Conservation (phyloP, 2,113 vertebrate genomes). For the Rhinopomastus cyanomelas region DNA sequence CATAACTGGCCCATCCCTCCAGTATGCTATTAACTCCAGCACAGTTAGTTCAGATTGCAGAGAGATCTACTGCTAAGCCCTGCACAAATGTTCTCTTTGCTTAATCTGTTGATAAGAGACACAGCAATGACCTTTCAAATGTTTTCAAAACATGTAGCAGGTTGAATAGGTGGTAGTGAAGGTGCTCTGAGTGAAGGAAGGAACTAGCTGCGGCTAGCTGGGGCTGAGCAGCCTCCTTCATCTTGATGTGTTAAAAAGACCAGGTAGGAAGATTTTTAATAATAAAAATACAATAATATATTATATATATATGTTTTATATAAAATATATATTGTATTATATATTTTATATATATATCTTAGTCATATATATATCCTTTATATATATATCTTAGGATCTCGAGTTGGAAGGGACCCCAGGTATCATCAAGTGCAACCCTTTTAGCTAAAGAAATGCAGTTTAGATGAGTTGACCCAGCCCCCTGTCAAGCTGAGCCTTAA, state of each 20-base stretch:
- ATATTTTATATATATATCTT: no score
- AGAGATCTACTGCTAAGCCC: constrained; percentile 6
- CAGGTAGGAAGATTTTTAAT: neutral
- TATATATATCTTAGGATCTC: no score
- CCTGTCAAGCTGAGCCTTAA: no score
- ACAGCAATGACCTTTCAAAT: constrained; percentile 53
- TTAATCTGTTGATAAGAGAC: constrained; percentile 55
- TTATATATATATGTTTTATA: no score
- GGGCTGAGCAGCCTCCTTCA: neutral
- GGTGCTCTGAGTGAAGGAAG: constrained; percentile 25
- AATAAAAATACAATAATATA: no score
- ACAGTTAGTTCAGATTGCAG: neutral
- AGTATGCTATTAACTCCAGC: neutral
- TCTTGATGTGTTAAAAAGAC: neutral
- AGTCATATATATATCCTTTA: no score
- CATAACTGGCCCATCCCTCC: neutral
- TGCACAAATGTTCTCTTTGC: neutral
- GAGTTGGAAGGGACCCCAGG: no score
- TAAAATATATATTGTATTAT: no score
- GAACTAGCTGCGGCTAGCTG: constrained; percentile 14
- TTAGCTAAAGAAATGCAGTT: no score
- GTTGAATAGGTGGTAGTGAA: constrained; percentile 38
- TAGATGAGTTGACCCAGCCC: no score
- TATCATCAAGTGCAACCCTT: no score
- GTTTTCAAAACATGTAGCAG: constrained; percentile 64